Evolutionary conservation across 1,140 invertebrate genomes (phyloP).

Genomic region (Leguminivora glycinivorella): DNA sequence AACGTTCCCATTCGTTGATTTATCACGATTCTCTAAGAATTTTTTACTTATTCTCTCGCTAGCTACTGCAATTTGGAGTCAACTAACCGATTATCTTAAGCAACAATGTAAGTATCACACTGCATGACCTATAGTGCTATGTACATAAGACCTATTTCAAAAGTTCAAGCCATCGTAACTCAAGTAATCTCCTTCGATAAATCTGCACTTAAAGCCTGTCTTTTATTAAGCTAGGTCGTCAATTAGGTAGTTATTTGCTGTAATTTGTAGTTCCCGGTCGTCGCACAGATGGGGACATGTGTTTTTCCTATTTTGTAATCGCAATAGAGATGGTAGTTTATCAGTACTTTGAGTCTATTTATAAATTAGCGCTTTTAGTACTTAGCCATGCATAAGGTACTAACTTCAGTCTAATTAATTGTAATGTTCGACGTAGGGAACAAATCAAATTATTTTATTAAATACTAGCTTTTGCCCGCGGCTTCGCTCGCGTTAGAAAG

Average conservation of each 20-base stretch:
- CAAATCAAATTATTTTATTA: no score
- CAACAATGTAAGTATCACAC: conserved; percentile 7
- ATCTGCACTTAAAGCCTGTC: conserved; percentile 1
- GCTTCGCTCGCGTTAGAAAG: no score
- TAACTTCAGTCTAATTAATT: no score
- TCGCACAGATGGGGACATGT: conserved; percentile 18
- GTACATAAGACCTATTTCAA: conserved; percentile 5
- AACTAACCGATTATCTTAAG: conserved; percentile 1
- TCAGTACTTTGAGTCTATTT: not conserved
- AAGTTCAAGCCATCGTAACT: not conserved
- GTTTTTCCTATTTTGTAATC: conserved; percentile 2
- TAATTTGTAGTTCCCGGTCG: conserved; percentile 25
- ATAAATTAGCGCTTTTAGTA: not conserved
- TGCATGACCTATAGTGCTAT: not conserved
- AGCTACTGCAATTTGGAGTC: conserved; percentile 15
- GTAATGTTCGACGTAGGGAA: not conserved
- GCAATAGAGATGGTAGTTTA: not conserved
- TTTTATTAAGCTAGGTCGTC: not conserved
- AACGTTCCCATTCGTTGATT: not conserved
- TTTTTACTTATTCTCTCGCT: conserved; percentile 7
- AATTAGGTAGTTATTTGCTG: conserved; percentile 25
- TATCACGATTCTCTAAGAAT: not conserved
- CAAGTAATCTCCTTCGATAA: conserved; percentile 9
- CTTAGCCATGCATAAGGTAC: no score
- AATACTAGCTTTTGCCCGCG: no score